Evolutionary conservation across 2,888 invertebrate genomes (phyloP).

Genomic region (Meteorus cinctellus): DNA sequence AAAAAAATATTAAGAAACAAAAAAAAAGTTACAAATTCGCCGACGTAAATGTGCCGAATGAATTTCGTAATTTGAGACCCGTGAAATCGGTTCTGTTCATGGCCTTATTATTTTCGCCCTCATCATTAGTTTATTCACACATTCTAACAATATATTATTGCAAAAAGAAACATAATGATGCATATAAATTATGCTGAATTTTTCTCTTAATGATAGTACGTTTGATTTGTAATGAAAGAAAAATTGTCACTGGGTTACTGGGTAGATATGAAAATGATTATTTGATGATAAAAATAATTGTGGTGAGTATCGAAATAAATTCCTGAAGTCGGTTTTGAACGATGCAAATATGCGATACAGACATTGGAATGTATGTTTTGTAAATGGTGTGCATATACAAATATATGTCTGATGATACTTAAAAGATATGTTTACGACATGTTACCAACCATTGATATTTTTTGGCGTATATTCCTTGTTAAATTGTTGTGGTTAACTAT

Average conservation of each 20-base stretch:
- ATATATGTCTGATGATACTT: constrained; percentile 29
- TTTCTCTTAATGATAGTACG: background rate
- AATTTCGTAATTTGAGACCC: constrained; percentile 27
- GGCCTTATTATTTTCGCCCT: background rate
- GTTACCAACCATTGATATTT: constrained; percentile 7
- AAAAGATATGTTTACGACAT: constrained; percentile 38
- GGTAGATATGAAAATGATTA: constrained; percentile 2
- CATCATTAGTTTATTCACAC: constrained; percentile 12
- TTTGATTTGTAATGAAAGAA: background rate
- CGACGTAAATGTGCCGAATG: constrained; percentile 21
- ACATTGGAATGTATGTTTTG: background rate
- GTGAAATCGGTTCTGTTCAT: constrained; percentile 24
- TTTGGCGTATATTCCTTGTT: constrained; percentile 23
- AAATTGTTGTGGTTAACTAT: constrained; percentile 28
- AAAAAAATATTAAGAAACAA: constrained; percentile 30
- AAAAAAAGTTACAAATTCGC: background rate
- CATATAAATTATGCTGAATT: background rate
- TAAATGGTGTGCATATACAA: background rate
- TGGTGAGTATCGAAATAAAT: background rate
- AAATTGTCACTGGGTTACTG: constrained; percentile 8
- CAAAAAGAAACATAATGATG: too few relatives aligned
- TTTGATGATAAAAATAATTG: background rate
- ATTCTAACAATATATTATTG: background rate
- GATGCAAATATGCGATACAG: background rate
- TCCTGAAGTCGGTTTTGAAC: background rate